Evolutionary conservation across 2,113 vertebrate species (phyloP), one percentile per base, ranked within the genome.

Genomic region (Pollachius pollachius): DNA sequence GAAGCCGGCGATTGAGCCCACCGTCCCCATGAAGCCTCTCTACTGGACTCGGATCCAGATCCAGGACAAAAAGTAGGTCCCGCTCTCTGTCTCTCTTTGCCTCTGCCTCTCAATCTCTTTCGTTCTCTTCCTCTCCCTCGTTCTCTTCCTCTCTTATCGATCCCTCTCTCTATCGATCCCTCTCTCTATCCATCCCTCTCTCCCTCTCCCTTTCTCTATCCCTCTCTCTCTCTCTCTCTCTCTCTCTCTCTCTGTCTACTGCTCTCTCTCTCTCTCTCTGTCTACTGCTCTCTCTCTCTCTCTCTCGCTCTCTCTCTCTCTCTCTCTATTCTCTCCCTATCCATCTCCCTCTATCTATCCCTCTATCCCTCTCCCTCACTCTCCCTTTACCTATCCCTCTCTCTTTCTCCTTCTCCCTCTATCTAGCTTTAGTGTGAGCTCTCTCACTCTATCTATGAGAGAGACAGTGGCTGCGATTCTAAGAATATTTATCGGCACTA

Each of bases 31-130:
- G 97, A 99, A 94, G 82, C 94, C 97, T 68, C 93, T 99, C 56
- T 98, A 99, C 79, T 99, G 97, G 97, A 97, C 92, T 74, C 93
- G 96, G 76, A 96, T 99, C 89, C 97, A 99, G 72, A 85, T 99
- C 73, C 92, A 94, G 80, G 90, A 91, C 64, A 93, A 80, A 85
- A 96, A 95, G 97, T 99, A 94, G 74, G 81, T 79, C 41, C 11
- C 41, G 8, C 8, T 48, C 41, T 48, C 41, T 48, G 12, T 48
- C 12, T 9, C 41, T 48, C 41, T 34, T 4, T 34, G 30, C 6
- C 30, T 34, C 30, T 34, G 30, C 6, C 30, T 79, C 41, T 48
- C 41, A 11, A 1, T 48, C 41, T 48, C 41, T 48, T 2, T 48
- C 12, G 5, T 9, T 48, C 41, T 48, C 41, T 13, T 13, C 11